A percentile compares a stretch with the other conserved stretches of the same genome.
These are phyloP conservation scores for Chesias legatella DNA, from an alignment of 2,888 invertebrate species.

Conservation along the genomic window DNA sequence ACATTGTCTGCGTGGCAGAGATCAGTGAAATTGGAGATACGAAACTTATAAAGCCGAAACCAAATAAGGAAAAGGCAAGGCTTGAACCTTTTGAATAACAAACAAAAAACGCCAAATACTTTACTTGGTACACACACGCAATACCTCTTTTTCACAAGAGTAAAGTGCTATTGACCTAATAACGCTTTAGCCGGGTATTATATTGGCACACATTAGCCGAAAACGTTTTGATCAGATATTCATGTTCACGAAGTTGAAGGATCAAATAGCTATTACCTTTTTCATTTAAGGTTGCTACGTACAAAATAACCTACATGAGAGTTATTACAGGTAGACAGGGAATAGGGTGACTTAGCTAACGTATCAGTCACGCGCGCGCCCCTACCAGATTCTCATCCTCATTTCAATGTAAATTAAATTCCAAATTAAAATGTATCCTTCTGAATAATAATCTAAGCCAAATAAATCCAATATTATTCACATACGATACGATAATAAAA, in stretches of 20 bases:
- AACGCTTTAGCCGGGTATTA: not conserved
- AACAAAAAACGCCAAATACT: conserved; percentile 28
- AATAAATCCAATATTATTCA: conserved; percentile 30
- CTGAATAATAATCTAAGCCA: conserved; percentile 28
- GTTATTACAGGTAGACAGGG: conserved; percentile 1
- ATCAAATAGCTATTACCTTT: conserved; percentile 1
- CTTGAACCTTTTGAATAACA: conserved; percentile 26
- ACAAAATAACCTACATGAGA: not conserved
- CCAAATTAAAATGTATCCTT: conserved; percentile 21
- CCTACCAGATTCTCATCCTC: conserved; percentile 8
- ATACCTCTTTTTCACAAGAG: not conserved
- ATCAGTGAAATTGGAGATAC: conserved; percentile 29
- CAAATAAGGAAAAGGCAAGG: conserved; percentile 30
- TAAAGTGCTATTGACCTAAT: no score
- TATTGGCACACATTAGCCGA: not conserved
- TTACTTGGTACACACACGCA: conserved; percentile 19
- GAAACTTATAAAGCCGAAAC: conserved; percentile 29
- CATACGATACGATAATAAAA: conserved; percentile 46
- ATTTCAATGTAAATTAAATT: conserved; percentile 23
- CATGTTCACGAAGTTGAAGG: not conserved
- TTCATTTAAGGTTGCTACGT: no score
- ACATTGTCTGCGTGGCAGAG: conserved; percentile 30
- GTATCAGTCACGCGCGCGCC: conserved; percentile 12
- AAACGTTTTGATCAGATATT: no score
- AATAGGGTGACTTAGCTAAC: conserved; percentile 1